Conservation (phyloP, 2,113 vertebrate species). For the Hydropotes inermis region DNA sequence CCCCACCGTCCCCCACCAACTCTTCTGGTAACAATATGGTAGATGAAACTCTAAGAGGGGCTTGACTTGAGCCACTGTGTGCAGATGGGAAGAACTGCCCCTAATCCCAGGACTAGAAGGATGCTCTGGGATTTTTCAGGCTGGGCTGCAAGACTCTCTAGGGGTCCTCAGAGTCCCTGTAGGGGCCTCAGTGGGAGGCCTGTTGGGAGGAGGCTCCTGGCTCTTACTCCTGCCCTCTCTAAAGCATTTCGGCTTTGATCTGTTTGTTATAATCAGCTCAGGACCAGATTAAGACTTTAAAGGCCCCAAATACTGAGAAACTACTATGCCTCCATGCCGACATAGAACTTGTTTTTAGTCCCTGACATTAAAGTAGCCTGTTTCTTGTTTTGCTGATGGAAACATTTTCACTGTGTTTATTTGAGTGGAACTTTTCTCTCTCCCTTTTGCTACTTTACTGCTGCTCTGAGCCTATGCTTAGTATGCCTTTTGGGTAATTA, state of each 20-base stretch:
- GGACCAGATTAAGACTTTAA: background rate
- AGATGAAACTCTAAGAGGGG: background rate
- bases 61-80: background rate
- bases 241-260: background rate
- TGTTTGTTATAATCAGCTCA: background rate
- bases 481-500: background rate
- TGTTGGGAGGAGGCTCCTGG: background rate
- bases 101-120: background rate
- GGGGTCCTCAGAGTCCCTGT: background rate
- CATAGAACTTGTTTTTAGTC: background rate
- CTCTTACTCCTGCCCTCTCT: background rate
- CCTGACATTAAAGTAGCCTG: background rate
- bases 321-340: background rate
- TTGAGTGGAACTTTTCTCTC: background rate
- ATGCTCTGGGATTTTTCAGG: background rate
- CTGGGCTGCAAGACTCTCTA: background rate
- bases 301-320: background rate
- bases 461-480: background rate
- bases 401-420: background rate
- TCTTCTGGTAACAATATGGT: background rate
- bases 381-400: background rate
- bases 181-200: background rate
- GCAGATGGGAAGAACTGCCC: background rate
- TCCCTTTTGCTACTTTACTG: background rate
- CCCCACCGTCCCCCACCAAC: fast-evolving